These are phyloP conservation scores for Carettochelys insculpta DNA, from an alignment of 2,113 vertebrate genomes.

Conservation along the genomic window DNA sequence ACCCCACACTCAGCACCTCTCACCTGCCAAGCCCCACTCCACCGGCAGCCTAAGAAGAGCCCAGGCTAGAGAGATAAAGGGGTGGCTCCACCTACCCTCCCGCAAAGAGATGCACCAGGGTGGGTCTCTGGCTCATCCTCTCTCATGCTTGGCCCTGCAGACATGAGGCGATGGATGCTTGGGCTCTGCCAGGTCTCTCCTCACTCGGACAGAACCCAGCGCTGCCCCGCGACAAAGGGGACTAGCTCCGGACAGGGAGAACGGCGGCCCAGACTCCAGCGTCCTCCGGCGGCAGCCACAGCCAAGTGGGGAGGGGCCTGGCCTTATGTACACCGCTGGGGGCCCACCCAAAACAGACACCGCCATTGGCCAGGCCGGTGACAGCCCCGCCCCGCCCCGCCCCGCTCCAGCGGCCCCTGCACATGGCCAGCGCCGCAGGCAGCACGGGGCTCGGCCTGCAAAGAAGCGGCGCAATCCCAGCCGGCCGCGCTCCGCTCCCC, in stretches of 20 bases:
- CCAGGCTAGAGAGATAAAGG: no score
- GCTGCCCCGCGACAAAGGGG: not conserved
- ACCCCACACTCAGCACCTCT: fast-evolving
- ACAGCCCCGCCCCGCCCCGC: conserved; percentile 62
- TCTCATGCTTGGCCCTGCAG: conserved; percentile 60
- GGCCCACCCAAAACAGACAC: conserved; percentile 53
- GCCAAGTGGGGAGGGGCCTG: not conserved
- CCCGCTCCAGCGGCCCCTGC: conserved; percentile 67
- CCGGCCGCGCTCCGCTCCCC: no score
- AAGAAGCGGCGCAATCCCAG: not conserved
- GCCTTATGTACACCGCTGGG: not conserved
- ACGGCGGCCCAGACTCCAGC: not conserved
- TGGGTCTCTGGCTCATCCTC: conserved; percentile 96
- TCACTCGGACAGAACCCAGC: not conserved
- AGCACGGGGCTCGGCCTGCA: not conserved
- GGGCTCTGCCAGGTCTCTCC: not conserved
- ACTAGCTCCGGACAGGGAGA: not conserved
- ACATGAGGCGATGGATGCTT: not conserved
- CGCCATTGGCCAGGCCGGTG: conserved; percentile 70
- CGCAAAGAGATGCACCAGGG: conserved; percentile 94
- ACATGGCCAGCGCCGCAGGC: conserved; percentile 70
- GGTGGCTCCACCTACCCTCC: conserved; percentile 81
- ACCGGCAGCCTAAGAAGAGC: no score
- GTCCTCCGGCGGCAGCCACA: no score
- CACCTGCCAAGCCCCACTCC: not conserved